A percentile compares a stretch with the other conserved stretches of the same genome.
Conservation (phyloP, 1,140 invertebrate species). For the Geopemphigus sp. region DNA sequence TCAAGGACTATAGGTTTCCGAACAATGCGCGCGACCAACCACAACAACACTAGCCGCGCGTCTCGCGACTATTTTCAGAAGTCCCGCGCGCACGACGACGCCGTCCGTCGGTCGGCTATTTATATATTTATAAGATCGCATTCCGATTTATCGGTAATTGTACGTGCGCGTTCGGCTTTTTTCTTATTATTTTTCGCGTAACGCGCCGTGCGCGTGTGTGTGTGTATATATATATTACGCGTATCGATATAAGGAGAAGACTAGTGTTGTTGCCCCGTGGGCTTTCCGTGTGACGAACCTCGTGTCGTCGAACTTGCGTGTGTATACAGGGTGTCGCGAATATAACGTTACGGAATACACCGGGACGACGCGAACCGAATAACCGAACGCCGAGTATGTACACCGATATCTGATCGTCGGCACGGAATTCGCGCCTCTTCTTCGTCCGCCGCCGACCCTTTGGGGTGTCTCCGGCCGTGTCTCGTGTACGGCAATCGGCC, state of each 20-base stretch:
- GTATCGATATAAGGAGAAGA: conserved; percentile 29
- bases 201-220: neutral
- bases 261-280: conserved; percentile 5
- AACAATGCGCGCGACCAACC: conserved; percentile 22
- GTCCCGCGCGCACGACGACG: too few relatives aligned
- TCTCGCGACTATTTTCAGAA: conserved; percentile 37
- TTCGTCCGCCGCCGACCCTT: too few relatives aligned
- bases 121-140: conserved; percentile 26
- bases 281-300: neutral
- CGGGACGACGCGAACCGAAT: too few relatives aligned
- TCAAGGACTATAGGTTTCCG: conserved; percentile 45
- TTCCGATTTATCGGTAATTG: conserved; percentile 41
- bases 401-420: too few relatives aligned
- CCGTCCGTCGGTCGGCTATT: neutral
- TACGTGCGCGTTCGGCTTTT: conserved; percentile 21
- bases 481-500: too few relatives aligned
- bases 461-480: too few relatives aligned
- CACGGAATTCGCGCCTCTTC: too few relatives aligned
- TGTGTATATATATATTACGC: neutral
- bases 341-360: too few relatives aligned
- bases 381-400: too few relatives aligned
- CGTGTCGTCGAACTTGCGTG: neutral
- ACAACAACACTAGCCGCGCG: neutral
- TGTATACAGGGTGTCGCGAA: too few relatives aligned
- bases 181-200: conserved; percentile 11